These are phyloP conservation scores for Aphelinus certus DNA, from an alignment of 1,140 invertebrate species.

Conservation along the genomic window DNA sequence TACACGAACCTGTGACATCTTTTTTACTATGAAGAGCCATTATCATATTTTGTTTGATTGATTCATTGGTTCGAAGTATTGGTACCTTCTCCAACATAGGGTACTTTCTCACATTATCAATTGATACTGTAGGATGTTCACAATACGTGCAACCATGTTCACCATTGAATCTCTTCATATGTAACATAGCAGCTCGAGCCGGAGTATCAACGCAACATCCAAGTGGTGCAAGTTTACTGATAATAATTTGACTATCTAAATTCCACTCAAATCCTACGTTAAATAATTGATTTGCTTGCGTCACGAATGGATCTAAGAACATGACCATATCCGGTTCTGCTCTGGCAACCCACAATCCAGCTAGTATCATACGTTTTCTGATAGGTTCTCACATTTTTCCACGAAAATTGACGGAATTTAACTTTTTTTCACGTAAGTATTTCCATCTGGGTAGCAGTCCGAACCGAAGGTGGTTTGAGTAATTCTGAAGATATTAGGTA, in stretches of 20 bases:
- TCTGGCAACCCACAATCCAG: slow-evolving; percentile 10
- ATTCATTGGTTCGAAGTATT: not conserved
- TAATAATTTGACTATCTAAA: not conserved
- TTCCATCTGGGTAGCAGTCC: too few species aligned
- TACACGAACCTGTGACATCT: too few species aligned
- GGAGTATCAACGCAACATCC: slow-evolving; percentile 35
- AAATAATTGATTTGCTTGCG: slow-evolving; percentile 14
- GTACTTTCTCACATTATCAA: not conserved
- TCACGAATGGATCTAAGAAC: not conserved
- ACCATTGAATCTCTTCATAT: not conserved
- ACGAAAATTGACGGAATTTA: too few species aligned
- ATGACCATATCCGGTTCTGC: slow-evolving; percentile 4
- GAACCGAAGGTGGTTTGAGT: too few species aligned
- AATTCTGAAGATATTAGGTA: too few species aligned
- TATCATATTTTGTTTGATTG: not conserved
- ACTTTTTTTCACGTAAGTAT: too few species aligned
- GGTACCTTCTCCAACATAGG: not conserved
- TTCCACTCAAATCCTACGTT: not conserved
- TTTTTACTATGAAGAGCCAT: too few species aligned
- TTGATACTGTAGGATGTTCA: slow-evolving; percentile 4
- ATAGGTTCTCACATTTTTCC: too few species aligned
- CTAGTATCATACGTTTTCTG: not conserved
- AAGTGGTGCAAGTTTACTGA: not conserved
- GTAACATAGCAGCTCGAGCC: slow-evolving; percentile 3
- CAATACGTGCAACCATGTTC: not conserved